Evolutionary conservation across 2,113 vertebrate species (phyloP), one percentile per base, ranked within the genome.

Genomic region (Oplegnathus fasciatus): DNA sequence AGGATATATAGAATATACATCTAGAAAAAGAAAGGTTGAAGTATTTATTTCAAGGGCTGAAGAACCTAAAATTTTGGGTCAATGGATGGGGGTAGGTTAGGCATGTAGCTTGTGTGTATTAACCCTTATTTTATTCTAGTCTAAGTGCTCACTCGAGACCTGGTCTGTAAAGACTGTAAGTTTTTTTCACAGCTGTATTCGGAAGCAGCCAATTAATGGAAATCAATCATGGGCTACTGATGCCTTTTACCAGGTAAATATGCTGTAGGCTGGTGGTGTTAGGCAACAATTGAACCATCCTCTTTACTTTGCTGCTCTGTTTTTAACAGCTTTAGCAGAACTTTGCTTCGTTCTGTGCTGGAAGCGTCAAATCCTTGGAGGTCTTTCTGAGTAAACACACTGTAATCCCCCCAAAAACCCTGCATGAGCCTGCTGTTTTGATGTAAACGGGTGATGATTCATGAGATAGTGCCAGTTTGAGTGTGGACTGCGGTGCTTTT

Each of bases 391-490:
- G 74, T 78, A 85, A 89, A 86, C 77, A 64, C 57, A 17, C 28
- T 73, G 71, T 76, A 86, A 80, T 46, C 71, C 54, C 66, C 46
- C 34, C n/a, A 55, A 80, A 60, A 78, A 18, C 61, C 61, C 34
- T 1, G 4, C 75, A 54, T 61, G 66, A 54, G 68, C 24, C 50
- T 1, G n/a, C 58, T 84, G 73, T 84, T 81, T 60, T 62, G 62
- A 82, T 75, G 71, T 68, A 83, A 75, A 85, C 42, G 7, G 40
- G 64, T 7, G 52, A 48, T 85, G 88, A 87, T 83, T 86, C 82
- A 80, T 75, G 44, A 66, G 72, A 69, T 82, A 52, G 71, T 58
- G 34, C 61, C 60, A 28, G 44, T 70, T 66, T 26, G 64, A 70
- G 57, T 28, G 15, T 50, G 65, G 64, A 71, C 83, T 76, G 64